Evolutionary conservation across 2,797 vertebrate genomes (phyloP).

Genomic region (Telmatherina bonti): DNA sequence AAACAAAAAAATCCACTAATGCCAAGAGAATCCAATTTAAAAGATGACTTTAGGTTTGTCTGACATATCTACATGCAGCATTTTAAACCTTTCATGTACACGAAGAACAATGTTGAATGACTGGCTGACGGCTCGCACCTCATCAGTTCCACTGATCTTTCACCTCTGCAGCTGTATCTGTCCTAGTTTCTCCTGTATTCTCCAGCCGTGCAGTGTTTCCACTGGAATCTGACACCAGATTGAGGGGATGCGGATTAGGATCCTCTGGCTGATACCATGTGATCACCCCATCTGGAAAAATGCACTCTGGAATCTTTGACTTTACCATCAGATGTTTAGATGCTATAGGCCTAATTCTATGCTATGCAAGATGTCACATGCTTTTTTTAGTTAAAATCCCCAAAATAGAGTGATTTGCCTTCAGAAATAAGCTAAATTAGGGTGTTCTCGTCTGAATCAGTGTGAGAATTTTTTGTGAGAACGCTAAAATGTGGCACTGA

Average conservation of each 20-base stretch:
- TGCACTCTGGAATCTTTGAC: constrained; percentile 39
- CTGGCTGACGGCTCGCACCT: constrained; percentile 31
- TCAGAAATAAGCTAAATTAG: neutral
- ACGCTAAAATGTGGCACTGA: neutral
- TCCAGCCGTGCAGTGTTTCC: constrained; percentile 43
- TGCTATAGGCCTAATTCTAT: neutral
- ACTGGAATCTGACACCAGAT: constrained; percentile 76
- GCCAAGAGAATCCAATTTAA: constrained; percentile 33
- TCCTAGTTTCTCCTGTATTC: constrained; percentile 66
- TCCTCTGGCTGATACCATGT: constrained; percentile 61
- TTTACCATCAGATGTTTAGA: constrained; percentile 17
- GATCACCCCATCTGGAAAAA: constrained; percentile 66
- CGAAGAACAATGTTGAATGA: constrained; percentile 11
- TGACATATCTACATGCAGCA: neutral
- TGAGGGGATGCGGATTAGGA: constrained; percentile 76
- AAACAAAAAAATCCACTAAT: constrained; percentile 40
- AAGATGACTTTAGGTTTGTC: constrained; percentile 3
- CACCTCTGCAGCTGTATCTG: constrained; percentile 67
- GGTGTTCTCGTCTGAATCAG: neutral
- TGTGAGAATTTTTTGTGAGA: neutral
- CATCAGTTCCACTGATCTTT: constrained; percentile 55
- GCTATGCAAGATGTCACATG: neutral
- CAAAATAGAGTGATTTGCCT: neutral
- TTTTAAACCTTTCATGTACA: constrained; percentile 14
- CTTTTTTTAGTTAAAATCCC: neutral